A percentile compares a stretch with the other conserved stretches of the same genome.
Evolutionary conservation across 2,888 invertebrate species (phyloP).

Genomic region (Metacarcinus magister): DNA sequence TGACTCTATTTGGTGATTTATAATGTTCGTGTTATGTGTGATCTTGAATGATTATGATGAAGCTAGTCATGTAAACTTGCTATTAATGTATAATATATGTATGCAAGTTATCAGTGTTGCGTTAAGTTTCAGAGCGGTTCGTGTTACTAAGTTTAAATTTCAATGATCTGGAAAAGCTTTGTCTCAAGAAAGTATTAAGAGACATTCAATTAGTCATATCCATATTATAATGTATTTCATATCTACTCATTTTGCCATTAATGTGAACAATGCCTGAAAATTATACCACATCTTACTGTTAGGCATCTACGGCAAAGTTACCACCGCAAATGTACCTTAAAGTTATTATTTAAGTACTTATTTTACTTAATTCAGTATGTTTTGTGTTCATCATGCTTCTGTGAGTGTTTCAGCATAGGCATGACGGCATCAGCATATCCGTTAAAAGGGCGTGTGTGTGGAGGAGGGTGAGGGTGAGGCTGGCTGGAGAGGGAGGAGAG

Average conservation of each 20-base stretch:
- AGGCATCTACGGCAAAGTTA: background rate
- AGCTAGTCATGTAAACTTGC: background rate
- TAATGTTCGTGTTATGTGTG: background rate
- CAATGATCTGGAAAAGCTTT: background rate
- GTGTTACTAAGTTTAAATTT: background rate
- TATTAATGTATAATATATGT: background rate
- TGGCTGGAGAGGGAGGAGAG: background rate
- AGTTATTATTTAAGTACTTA: background rate
- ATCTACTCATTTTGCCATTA: background rate
- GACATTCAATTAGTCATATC: background rate
- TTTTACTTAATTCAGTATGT: background rate
- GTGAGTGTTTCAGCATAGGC: background rate
- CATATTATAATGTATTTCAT: background rate
- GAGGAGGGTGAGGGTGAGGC: background rate
- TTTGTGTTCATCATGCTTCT: background rate
- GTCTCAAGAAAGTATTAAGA: background rate
- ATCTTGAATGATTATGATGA: background rate
- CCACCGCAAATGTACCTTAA: background rate
- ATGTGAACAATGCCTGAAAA: background rate
- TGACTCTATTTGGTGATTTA: background rate
- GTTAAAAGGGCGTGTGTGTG: background rate
- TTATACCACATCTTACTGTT: too few relatives aligned
- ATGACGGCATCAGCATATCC: slow-evolving; percentile 1
- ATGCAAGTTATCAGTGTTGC: background rate
- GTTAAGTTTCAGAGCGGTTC: background rate